Percentiles rank a stretch among this genome's conserved stretches.
Evolutionary conservation across 2,888 invertebrate species (phyloP).

Genomic region (Pandemis cinnamomeana): DNA sequence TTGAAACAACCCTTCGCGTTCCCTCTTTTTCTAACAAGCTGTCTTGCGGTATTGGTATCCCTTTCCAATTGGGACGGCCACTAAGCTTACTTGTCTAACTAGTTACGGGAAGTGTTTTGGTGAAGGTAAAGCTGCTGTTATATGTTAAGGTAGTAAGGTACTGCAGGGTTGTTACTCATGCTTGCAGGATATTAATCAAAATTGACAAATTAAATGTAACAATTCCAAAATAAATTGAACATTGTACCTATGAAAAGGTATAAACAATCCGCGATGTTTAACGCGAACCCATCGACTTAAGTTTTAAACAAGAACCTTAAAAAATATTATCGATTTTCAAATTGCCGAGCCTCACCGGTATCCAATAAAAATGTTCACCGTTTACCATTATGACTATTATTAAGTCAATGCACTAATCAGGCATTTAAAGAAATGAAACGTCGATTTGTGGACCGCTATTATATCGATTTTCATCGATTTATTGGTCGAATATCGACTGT

Average conservation of each 20-base stretch:
- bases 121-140: background rate
- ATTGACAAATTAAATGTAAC: background rate
- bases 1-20: slow-evolving; percentile 66
- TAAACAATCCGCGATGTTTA: background rate
- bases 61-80: slow-evolving; percentile 54
- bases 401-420: slow-evolving; percentile 80
- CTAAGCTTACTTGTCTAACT: slow-evolving; percentile 31
- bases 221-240: background rate
- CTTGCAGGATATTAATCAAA: background rate
- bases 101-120: slow-evolving; percentile 18
- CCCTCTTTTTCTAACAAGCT: slow-evolving; percentile 63
- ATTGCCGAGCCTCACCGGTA: slow-evolving; percentile 52
- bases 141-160: slow-evolving; percentile 1
- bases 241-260: too few species aligned
- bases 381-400: slow-evolving; percentile 81
- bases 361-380: slow-evolving; percentile 70
- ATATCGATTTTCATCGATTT: slow-evolving; percentile 83
- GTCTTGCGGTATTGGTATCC: slow-evolving; percentile 48
- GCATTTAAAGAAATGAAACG: slow-evolving; percentile 84
- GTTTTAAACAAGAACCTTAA: slow-evolving; percentile 12
- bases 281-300: slow-evolving; percentile 2
- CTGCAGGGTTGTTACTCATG: background rate
- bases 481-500: slow-evolving; percentile 84
- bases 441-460: slow-evolving; percentile 77
- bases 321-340: slow-evolving; percentile 46